phyloP scores from a whole-genome alignment of 2,113 vertebrate species.

The Pituophis catenifer region DNA sequence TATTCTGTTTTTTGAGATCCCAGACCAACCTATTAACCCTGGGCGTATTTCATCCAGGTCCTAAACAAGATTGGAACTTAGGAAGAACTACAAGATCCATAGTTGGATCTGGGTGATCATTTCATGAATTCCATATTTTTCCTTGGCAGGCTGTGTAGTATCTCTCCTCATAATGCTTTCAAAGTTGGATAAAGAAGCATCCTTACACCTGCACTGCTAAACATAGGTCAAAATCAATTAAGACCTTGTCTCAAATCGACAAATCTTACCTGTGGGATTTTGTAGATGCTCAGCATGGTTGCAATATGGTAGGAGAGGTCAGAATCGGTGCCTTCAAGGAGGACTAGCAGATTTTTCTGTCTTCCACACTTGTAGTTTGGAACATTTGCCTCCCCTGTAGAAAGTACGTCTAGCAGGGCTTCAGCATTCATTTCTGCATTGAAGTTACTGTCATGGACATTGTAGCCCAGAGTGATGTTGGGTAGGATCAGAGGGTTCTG shows the following conservation, averaged over 20 bases:
- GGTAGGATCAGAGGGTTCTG: not conserved
- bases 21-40: not conserved
- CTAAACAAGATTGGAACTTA: not conserved
- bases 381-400: not conserved
- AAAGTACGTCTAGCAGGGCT: not conserved
- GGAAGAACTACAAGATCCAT: not conserved
- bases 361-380: not conserved
- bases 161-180: not conserved
- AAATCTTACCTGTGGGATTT: too few relatives aligned
- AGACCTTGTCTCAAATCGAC: not conserved
- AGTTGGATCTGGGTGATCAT: not conserved
- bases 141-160: not conserved
- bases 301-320: not conserved
- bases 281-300: not conserved
- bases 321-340: not conserved
- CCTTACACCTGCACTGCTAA: too few relatives aligned
- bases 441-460: not conserved
- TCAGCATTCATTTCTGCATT: not conserved
- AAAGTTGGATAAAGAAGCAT: too few relatives aligned
- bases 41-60: not conserved
- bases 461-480: not conserved
- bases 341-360: too few relatives aligned
- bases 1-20: not conserved
- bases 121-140: not conserved
- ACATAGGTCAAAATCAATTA: not conserved